phyloP scores from a whole-genome alignment of 2,888 invertebrate species.

The Disparrhopalites patrizii region DNA sequence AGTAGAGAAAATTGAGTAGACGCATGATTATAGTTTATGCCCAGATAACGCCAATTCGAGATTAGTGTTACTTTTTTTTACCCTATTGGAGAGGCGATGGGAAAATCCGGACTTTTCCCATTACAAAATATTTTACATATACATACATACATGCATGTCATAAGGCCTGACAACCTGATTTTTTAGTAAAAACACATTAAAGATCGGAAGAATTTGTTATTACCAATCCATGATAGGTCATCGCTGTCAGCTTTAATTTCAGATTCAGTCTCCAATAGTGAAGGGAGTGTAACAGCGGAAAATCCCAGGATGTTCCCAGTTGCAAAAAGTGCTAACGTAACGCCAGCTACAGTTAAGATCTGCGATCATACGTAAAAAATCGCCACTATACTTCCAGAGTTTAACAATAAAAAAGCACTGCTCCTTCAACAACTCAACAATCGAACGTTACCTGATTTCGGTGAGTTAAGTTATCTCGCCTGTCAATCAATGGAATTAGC shows the following conservation, averaged over 20 bases:
- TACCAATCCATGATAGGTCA: slow-evolving; percentile 47
- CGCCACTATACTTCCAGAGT: neutral
- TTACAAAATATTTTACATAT: neutral
- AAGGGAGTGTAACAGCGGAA: slow-evolving; percentile 42
- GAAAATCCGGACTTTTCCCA: too few species aligned
- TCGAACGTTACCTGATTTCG: slow-evolving; percentile 40
- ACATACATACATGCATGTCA: neutral
- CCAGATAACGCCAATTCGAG: too few species aligned
- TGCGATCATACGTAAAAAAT: slow-evolving; percentile 1
- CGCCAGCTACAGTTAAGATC: slow-evolving; percentile 46
- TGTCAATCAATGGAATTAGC: slow-evolving; percentile 42
- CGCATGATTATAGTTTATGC: neutral
- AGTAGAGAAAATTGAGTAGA: neutral
- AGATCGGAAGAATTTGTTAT: neutral
- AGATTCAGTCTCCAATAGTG: slow-evolving; percentile 35
- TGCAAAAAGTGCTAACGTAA: slow-evolving; percentile 39
- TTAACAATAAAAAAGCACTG: neutral
- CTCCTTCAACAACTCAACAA: neutral
- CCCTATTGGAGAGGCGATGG: too few species aligned
- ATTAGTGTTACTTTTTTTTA: too few species aligned
- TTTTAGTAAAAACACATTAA: neutral
- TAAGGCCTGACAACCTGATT: neutral
- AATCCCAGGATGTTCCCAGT: slow-evolving; percentile 47
- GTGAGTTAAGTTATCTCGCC: slow-evolving; percentile 39
- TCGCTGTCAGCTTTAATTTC: slow-evolving; percentile 36